Conservation (phyloP, 2,888 invertebrate species). For the Cataglyphis altisquamis region DNA sequence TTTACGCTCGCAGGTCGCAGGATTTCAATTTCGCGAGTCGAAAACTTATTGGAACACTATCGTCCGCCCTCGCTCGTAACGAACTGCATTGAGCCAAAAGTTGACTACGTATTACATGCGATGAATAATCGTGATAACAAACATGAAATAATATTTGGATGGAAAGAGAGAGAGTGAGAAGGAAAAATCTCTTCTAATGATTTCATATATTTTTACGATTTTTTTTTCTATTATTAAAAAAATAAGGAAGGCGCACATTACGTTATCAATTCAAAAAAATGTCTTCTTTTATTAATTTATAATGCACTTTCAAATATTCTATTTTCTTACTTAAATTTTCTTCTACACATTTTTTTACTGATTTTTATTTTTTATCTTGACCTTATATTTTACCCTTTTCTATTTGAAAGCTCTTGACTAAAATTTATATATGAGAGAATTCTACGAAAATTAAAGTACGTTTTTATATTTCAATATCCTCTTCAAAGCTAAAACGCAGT, state of each 20-base stretch:
- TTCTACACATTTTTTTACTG: neutral
- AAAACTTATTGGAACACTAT: slow-evolving; percentile 50
- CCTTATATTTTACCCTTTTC: neutral
- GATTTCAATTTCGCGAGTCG: slow-evolving; percentile 49
- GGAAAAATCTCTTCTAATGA: neutral
- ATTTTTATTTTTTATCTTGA: neutral
- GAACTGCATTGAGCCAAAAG: slow-evolving; percentile 41
- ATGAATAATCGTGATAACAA: slow-evolving; percentile 33
- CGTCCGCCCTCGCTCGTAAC: slow-evolving; percentile 24
- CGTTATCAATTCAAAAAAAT: neutral
- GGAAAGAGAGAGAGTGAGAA: neutral
- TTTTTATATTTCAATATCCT: slow-evolving; percentile 4
- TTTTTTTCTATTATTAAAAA: neutral
- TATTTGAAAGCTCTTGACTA: neutral
- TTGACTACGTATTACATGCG: slow-evolving; percentile 8
- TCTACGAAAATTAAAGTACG: neutral
- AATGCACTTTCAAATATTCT: neutral
- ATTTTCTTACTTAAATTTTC: neutral
- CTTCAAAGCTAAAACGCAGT: neutral
- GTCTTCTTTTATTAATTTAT: neutral
- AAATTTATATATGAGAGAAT: neutral
- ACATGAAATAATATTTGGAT: neutral
- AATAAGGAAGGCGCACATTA: neutral
- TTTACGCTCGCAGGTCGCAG: slow-evolving; percentile 44
- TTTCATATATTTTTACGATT: slow-evolving; percentile 18